Evolutionary conservation across 2,888 invertebrate species (phyloP), one percentile per base, ranked within the genome.

Genomic region (Geophilus truncorum): DNA sequence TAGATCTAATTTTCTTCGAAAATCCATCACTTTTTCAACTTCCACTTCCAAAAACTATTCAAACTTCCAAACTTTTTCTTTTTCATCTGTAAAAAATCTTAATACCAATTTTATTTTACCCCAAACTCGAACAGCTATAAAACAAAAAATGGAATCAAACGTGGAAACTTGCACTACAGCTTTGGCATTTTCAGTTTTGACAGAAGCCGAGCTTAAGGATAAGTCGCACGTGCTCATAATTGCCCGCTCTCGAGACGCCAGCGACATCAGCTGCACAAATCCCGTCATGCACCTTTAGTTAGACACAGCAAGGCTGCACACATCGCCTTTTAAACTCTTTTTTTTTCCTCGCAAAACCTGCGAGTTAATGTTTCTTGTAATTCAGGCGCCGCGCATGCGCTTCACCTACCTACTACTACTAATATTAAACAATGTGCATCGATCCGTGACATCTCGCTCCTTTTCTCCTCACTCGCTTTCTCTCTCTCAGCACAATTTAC

Each of bases 191-290:
- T 62, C 62, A 62, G 62, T 62, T 45, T 45, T 45, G 45, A 45
- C 45, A 28, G 62, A 62, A 10, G 25, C 23, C 9, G 62, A 62
- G 62, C 62, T 25, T 62, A 62, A 62, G 62, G 23, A 62, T 62
- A 62, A 62, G 62, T 62, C 62, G 62, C 62, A 62, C 62, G 62
- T 62, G 62, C 62, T 62, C 62, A 62, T 62, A 62, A 62, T 62
- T 62, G 62, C 62, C 28, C 62, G 62, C 62, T 62, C 62, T 23
- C 62, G 25, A 62, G 62, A 62, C 62, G 23, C 62, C 62, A 62
- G 25, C 28, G 62, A 62, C 62, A 62, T 62, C 62, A 62, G 62
- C 62, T 62, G 62, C 62, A 62, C 62, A 62, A 62, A 62, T 62
- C 62, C 62, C 62, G 62, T 62, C 62, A 62, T 62, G 62, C 62